phyloP scores from a whole-genome alignment of 92 coral and sea anemone genomes.

The Palythoa grandis region DNA sequence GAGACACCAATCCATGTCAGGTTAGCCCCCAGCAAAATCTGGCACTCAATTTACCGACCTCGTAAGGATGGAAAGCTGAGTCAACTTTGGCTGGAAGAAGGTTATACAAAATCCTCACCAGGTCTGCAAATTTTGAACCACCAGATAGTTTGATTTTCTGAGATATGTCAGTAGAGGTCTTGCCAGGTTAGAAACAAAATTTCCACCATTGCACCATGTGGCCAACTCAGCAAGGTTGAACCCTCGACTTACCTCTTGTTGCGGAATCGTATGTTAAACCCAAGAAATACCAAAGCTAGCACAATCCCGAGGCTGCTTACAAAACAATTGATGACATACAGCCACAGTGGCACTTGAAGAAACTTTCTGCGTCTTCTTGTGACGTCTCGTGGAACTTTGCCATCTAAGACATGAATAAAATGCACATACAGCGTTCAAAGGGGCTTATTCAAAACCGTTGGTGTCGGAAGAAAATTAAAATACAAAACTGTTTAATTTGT shows the following conservation, averaged over 20 bases:
- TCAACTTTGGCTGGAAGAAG: too few relatives aligned
- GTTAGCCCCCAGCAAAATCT: too few relatives aligned
- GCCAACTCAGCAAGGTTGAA: neutral
- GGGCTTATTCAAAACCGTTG: neutral
- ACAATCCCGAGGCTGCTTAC: conserved; percentile 73
- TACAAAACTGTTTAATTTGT: neutral
- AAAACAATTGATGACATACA: conserved; percentile 59
- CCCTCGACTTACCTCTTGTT: conserved; percentile 63
- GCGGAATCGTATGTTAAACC: conserved; percentile 71
- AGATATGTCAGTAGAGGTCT: too few relatives aligned
- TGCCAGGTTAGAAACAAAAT: too few relatives aligned
- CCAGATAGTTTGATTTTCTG: too few relatives aligned
- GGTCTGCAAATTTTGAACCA: too few relatives aligned
- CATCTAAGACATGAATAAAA: conserved; percentile 39
- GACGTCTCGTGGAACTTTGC: conserved; percentile 72
- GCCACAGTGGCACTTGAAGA: conserved; percentile 73
- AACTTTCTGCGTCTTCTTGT: conserved; percentile 64
- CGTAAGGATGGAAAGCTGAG: too few relatives aligned
- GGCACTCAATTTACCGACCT: too few relatives aligned
- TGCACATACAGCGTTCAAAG: neutral
- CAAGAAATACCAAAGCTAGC: conserved; percentile 71
- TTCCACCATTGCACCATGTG: too few relatives aligned
- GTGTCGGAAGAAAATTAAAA: neutral
- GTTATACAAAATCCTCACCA: too few relatives aligned
- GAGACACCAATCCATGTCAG: too few relatives aligned